Evolutionary conservation across 2,113 vertebrate species (phyloP), one percentile per base, ranked within the genome.

Genomic region (Xiphophorus couchianus): DNA sequence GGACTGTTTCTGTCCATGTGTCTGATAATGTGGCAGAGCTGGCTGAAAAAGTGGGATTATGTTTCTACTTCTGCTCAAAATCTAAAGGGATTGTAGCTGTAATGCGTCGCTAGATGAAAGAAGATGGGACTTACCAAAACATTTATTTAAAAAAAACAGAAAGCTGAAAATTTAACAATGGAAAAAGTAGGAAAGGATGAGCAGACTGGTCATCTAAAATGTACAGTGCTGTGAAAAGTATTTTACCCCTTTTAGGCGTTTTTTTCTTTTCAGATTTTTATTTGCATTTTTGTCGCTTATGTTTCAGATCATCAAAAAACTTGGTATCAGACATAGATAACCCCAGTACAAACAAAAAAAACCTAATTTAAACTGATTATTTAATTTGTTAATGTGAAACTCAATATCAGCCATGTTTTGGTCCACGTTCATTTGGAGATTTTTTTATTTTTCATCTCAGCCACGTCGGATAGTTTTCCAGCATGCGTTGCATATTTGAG

Each of bases 61-160:
- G 91, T 93, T 93, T 94, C 93, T 91, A 93, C 83, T 83, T 72
- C 80, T 73, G 84, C 80, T 83, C 75, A 79, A 76, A 82, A 62
- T 62, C 68, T 44, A 28, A 80, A 76, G 58, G 74, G 63, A 84
- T 12, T 8, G 65, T 15, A 76, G 75, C 68, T 66, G 48, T 29
- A 73, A 80, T 14, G 80, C 66, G 27, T 76, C 22, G 30, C 69
- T 87, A 14, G 54, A 73, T 78, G 39, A 39, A 61, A 69, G 69
- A 79, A 33, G 62, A 69, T 54, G 68, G 64, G 72, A 62, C 30
- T 66, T 54, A 22, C 48, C 48, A 60, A 70, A 69, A 81, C 76
- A 48, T 66, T 60, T 33, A 58, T 42, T 77, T 63, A 62, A 66
- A 77, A 31, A 76, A 30, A 74, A 61, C 33, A 35, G 29, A 71